Base-by-base conservation (phyloP, 2,888 invertebrate species). In the Cremastinae sp. region DNA sequence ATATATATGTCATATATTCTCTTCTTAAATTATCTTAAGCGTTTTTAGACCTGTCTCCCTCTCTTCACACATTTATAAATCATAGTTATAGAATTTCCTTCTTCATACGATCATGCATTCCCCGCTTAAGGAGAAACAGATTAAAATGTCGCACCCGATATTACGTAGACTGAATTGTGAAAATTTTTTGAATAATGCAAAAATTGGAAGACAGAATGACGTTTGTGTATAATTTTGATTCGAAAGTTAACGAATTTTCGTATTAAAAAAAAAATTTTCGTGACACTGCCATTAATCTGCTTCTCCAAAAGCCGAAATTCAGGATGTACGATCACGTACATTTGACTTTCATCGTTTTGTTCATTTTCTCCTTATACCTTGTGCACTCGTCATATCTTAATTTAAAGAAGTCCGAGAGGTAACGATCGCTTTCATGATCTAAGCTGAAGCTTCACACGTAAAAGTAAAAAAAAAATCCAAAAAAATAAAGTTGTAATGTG, bases 321-420 rank as follows among this genome's bases (percentile, higher is more conserved):
- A 12, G 64, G 58, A 65, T 53, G 34, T 47, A 53, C 38, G 47
- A 68, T 61, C 18, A 65, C 41, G 47, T 56, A 72, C 36, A 47
- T 28, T 51, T 28, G 4, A 28, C 47, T 45, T 22, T 45, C 58
- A 53, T 66, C 12, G 47, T 76, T 41, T 7, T 1, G 20, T 58
- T 59, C n/a, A n/a, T 61, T 4, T 77, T 76, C 74, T 76, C 71
- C 78, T n/a, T 20, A 78, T 78, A 78, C 79, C 78, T 80, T 79
- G 80, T 76, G 75, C 74, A 75, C 66, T 73, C 53, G 70, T 73
- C 71, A 73, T 68, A 43, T 72, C 58, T 68, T 45, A 12, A 45
- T 18, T 49, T 28, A 49, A 41, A 49, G 16, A 59, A 51, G 58
- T 51, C 56, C 0, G 54, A 47, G 47, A 36, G 12, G 16, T 51